Conservation (phyloP, 2,888 invertebrate species). For the Hirtodrosophila duncani region DNA sequence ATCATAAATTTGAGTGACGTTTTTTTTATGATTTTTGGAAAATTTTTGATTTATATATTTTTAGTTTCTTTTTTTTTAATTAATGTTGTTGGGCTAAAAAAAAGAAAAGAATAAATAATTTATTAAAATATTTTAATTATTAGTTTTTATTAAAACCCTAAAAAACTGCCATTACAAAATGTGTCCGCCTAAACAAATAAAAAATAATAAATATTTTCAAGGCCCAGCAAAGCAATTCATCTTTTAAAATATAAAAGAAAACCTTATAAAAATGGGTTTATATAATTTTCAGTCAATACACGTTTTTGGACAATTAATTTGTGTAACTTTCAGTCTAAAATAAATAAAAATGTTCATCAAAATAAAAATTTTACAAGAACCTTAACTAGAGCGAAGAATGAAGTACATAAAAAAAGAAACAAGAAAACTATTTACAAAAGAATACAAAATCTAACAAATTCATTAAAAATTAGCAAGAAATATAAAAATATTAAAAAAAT, state of each 20-base stretch:
- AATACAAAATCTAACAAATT: slow-evolving; percentile 24
- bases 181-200: slow-evolving; percentile 56
- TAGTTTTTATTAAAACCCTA: slow-evolving; percentile 29
- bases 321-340: slow-evolving; percentile 15
- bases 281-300: too few species aligned
- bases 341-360: slow-evolving; percentile 24
- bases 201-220: too few species aligned
- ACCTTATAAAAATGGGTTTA: too few species aligned
- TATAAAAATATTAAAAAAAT: slow-evolving; percentile 17
- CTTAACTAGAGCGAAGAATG: slow-evolving; percentile 21
- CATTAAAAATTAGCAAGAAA: slow-evolving; percentile 23
- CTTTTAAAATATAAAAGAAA: too few species aligned
- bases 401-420: slow-evolving; percentile 30
- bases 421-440: slow-evolving; percentile 53
- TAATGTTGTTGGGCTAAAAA: slow-evolving; percentile 40
- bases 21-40: slow-evolving; percentile 13
- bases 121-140: slow-evolving; percentile 24
- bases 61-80: slow-evolving; percentile 29
- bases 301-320: slow-evolving; percentile 23
- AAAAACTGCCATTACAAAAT: slow-evolving; percentile 69
- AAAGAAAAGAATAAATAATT: slow-evolving; percentile 16
- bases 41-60: slow-evolving; percentile 8
- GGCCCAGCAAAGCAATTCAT: slow-evolving; percentile 20
- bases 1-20: slow-evolving; percentile 48
- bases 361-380: slow-evolving; percentile 26